Percentiles rank a stretch among this genome's conserved stretches.
Conservation (phyloP, 2,888 invertebrate species). For the Heterodera filipjevi region DNA sequence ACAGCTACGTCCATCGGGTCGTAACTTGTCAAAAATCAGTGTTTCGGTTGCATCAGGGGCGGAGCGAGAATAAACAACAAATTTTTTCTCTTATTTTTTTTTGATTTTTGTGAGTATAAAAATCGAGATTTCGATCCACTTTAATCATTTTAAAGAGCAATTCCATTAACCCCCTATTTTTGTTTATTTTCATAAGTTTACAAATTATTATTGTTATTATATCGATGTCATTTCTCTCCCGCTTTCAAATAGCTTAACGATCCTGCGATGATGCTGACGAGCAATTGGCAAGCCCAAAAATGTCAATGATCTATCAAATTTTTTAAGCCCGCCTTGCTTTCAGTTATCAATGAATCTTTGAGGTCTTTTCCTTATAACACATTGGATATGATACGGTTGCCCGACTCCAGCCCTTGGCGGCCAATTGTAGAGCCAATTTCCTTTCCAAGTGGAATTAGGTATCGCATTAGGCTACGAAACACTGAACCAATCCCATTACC, state of each 20-base stretch:
- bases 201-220: no score
- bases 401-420: constrained; percentile 5
- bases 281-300: no score
- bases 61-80: no score
- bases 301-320: constrained; percentile 1
- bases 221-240: neutral
- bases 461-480: constrained; percentile 7
- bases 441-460: constrained; percentile 3
- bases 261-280: neutral
- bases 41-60: no score
- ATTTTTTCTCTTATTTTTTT: no score
- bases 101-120: no score
- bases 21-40: no score
- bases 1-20: no score
- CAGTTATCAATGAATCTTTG: neutral
- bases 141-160: no score
- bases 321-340: neutral
- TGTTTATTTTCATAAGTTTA: no score
- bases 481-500: constrained; percentile 3
- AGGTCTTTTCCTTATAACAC: constrained; percentile 1
- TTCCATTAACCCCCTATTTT: no score
- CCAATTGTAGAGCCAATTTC: constrained; percentile 3
- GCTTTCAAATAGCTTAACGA: neutral
- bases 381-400: constrained; percentile 1
- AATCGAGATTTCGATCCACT: no score